Conservation (phyloP, 2,797 vertebrate species). For the Poliocrania exsul region DNA sequence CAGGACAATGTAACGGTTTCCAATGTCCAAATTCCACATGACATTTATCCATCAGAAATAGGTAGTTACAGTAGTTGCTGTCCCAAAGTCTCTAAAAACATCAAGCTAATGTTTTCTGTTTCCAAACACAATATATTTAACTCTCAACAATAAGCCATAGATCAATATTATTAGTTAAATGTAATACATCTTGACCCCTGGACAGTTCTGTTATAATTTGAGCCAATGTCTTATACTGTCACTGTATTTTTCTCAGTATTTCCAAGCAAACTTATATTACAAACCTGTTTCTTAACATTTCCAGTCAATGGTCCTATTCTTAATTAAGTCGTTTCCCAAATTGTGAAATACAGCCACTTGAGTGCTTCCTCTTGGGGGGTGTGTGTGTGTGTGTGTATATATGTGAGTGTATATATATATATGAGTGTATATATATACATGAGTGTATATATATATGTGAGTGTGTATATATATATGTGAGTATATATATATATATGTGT, state of each 20-base stretch:
- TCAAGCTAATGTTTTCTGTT: background rate
- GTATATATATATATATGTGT: background rate
- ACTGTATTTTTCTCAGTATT: background rate
- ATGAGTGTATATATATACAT: too few relatives aligned
- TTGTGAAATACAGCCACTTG: background rate
- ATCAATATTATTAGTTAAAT: background rate
- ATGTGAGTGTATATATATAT: background rate
- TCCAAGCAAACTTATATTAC: background rate
- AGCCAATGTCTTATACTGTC: background rate
- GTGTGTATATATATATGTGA: background rate
- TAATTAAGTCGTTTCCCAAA: background rate
- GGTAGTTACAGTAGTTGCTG: background rate
- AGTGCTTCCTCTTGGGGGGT: background rate
- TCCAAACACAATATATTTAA: background rate
- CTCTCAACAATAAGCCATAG: background rate
- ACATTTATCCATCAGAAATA: background rate
- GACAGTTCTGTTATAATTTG: background rate
- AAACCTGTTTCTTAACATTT: background rate
- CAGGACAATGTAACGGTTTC: background rate
- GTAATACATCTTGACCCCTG: background rate
- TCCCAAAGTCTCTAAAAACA: background rate
- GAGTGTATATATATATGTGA: background rate
- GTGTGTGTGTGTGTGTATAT: fast-evolving
- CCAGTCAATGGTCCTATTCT: background rate
- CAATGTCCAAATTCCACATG: background rate